Conservation (phyloP, 2,113 vertebrate species). For the Saccopteryx bilineata region DNA sequence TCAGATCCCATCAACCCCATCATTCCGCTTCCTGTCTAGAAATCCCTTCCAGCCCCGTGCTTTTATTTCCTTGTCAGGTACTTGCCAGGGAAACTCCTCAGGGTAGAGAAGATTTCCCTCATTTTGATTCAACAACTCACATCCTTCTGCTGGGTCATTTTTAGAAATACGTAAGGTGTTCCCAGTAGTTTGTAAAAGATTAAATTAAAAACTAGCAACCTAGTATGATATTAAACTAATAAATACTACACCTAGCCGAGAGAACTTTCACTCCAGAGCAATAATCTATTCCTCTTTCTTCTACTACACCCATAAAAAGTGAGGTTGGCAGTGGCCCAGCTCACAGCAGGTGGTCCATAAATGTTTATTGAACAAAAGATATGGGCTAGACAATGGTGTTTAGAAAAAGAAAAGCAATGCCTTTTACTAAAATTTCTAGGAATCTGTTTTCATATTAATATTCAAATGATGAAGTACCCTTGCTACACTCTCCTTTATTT, state of each 20-base stretch:
- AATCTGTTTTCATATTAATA: constrained; percentile 56
- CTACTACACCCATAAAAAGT: neutral
- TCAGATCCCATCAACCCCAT: neutral
- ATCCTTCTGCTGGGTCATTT: constrained; percentile 68
- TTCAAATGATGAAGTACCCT: neutral
- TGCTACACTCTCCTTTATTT: neutral
- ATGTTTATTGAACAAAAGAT: neutral
- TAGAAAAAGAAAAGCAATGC: neutral
- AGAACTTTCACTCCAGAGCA: constrained; percentile 14
- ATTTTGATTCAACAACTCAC: constrained; percentile 60
- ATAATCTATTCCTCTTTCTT: neutral
- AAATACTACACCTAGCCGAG: constrained; percentile 81
- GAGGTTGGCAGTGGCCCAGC: neutral
- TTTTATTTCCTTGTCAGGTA: neutral
- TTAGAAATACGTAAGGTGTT: constrained; percentile 73
- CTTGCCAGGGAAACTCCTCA: constrained; percentile 37
- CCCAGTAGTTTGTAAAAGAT: constrained; percentile 79
- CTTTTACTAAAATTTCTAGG: neutral
- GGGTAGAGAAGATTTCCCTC: constrained; percentile 29
- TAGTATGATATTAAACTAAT: constrained; percentile 85
- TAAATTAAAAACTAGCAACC: constrained; percentile 77
- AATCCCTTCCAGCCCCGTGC: neutral
- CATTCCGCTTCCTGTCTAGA: neutral
- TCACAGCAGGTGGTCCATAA: neutral
- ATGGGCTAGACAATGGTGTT: neutral